phyloP scores from a whole-genome alignment of 2,888 invertebrate species.

The Argynnis bischoffii region DNA sequence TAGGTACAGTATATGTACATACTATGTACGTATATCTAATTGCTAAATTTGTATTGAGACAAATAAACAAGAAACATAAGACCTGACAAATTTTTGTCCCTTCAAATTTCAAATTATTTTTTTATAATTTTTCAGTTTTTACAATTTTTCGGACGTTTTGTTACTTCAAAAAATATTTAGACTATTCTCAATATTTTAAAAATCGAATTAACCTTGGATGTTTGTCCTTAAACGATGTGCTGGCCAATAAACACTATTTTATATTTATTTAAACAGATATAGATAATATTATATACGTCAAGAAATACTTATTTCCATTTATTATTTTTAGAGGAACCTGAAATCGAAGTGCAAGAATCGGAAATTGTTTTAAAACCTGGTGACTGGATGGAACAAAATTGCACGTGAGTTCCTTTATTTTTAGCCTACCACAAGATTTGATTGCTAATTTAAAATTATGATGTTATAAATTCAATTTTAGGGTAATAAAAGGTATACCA shows the following conservation, averaged over 20 bases:
- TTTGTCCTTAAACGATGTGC: too few relatives aligned
- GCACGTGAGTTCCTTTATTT: constrained; percentile 54
- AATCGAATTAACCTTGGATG: too few relatives aligned
- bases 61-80: too few relatives aligned
- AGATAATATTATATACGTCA: too few relatives aligned
- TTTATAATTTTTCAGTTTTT: not conserved
- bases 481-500: constrained; percentile 61
- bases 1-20: constrained; percentile 51
- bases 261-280: too few relatives aligned
- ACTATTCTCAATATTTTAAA: too few relatives aligned
- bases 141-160: not conserved
- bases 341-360: constrained; percentile 46
- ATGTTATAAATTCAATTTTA: constrained; percentile 40
- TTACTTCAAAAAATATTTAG: too few relatives aligned
- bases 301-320: not conserved
- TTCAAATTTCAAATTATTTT: too few relatives aligned
- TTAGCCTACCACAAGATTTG: not conserved
- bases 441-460: not conserved
- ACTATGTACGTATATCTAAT: not conserved
- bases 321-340: constrained; percentile 54
- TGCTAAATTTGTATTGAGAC: too few relatives aligned
- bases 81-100: too few relatives aligned
- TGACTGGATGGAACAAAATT: constrained; percentile 52
- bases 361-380: constrained; percentile 52
- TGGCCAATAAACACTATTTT: too few relatives aligned